Evolutionary conservation across 2,797 vertebrate species (phyloP), one percentile per base, ranked within the genome.

Genomic region (Spea hammondii): DNA sequence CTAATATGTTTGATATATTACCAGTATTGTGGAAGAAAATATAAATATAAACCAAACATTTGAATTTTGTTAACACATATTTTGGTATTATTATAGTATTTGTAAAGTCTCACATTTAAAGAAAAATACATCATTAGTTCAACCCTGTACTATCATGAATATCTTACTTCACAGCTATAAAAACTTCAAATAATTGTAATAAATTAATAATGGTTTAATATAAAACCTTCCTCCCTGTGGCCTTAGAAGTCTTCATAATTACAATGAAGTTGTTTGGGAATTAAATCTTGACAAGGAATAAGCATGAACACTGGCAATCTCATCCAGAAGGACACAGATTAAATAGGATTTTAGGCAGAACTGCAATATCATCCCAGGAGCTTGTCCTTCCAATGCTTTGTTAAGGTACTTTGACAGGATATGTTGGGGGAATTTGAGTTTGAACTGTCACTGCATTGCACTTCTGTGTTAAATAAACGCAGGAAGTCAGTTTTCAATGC

Each of bases 351-450:
- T 75, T 55, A 74, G 70, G 64, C 57, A 69, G 49, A 70, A 75
- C 51, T 47, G 46, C 62, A 70, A 47, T 65, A 79, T 79, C 70
- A 70, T 79, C 72, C 78, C 78, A 74, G 50, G 78, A 79, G 78
- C 57, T 70, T 70, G 57, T 62, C 55, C 47, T 74, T 75, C 66
- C 49, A 47, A 60, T 53, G 55, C 65, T 75, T 79, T 79, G 64
- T 68, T 75, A 79, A 68, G 44, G 66, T 55, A 70, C 50, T 47
- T 12, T 79, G 78, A 79, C 78, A 79, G 50, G 65, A 32, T 47
- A 70, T 75, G 72, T 75, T 79, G 57, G 72, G 78, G 78, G 78
- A 79, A 74, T 79, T 75, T 70, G 72, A 79, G 72, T 66, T 60
- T 74, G 72, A 79, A 53, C 78, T 79, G 78, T 79, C 78, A 70